A percentile compares a stretch with the other conserved stretches of the same genome.
Conservation (phyloP, 2,888 invertebrate genomes). For the Aspidapion aeneum region DNA sequence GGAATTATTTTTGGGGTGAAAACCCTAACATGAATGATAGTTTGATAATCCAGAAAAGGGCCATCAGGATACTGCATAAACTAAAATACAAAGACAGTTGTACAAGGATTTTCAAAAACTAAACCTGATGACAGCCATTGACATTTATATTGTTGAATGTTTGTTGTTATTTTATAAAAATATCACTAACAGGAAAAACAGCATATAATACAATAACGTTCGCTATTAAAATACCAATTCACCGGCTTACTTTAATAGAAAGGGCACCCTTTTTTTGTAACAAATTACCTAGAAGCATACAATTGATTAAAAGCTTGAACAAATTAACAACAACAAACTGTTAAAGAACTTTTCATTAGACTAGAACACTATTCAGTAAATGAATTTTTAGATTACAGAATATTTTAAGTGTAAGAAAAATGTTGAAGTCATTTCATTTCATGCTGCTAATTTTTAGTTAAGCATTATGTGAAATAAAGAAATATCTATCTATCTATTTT, state of each 20-base stretch:
- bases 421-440: no score
- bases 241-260: constrained; percentile 4
- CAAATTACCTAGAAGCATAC: constrained; percentile 1
- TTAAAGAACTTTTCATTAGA: background rate
- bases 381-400: background rate
- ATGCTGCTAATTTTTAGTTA: no score
- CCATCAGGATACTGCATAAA: constrained; percentile 1
- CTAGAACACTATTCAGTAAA: background rate
- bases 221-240: background rate
- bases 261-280: constrained; percentile 1
- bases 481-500: no score
- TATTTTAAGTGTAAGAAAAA: no score
- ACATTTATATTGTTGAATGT: background rate
- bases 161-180: background rate
- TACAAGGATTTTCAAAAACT: background rate
- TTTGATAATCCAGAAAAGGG: background rate
- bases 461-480: no score
- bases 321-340: background rate
- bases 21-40: background rate
- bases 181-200: background rate
- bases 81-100: constrained; percentile 4
- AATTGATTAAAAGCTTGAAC: background rate
- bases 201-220: background rate
- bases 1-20: constrained; percentile 2
- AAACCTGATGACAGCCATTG: background rate